Conservation (phyloP, 2,797 vertebrate species). For the Anisognathus igniventris region DNA sequence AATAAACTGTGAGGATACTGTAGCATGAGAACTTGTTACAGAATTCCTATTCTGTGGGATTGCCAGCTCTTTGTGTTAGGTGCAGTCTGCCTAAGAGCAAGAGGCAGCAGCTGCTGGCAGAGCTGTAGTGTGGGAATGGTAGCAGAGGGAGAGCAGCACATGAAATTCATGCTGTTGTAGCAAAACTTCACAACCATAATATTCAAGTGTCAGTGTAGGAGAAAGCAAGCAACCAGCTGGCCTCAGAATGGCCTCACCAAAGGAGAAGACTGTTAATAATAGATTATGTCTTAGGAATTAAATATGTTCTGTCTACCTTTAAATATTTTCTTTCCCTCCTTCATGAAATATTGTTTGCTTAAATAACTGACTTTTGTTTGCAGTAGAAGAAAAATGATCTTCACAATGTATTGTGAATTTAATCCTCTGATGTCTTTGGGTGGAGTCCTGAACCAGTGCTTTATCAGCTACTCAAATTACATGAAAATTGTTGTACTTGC, state of each 20-base stretch:
- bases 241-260: neutral
- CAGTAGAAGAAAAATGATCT: neutral
- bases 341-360: neutral
- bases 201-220: neutral
- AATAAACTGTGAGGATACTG: neutral
- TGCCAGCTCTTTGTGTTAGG: neutral
- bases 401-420: neutral
- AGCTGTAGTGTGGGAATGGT: rapidly evolving
- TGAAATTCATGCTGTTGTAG: neutral
- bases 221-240: neutral
- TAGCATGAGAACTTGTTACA: neutral
- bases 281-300: neutral
- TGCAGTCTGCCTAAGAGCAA: neutral
- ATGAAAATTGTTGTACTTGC: neutral
- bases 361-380: neutral
- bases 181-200: neutral
- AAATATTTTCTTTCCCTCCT: neutral
- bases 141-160: neutral
- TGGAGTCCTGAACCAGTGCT: neutral
- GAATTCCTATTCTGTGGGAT: neutral
- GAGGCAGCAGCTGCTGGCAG: neutral
- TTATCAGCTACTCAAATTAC: neutral
- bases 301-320: neutral
- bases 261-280: neutral
- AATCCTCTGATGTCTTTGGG: neutral